Base-by-base conservation (phyloP, 1,140 invertebrate genomes). In the Pygmarrhopalites habei region DNA sequence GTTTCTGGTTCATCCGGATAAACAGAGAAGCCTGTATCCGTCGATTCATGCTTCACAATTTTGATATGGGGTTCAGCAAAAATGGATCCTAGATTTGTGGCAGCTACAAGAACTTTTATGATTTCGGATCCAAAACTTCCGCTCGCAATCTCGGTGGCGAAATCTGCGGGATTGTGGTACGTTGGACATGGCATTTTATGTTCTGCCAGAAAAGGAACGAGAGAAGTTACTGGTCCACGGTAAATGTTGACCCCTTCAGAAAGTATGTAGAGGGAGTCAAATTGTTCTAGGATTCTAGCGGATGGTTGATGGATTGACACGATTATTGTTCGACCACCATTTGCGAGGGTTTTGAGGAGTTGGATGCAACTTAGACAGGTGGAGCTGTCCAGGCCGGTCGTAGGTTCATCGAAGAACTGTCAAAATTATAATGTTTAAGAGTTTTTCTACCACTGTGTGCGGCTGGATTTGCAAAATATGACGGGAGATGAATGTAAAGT, bases 251-350 rank as follows among this genome's bases (percentile, higher is more conserved):
- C 87, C 15, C 93, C 93, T 69, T 92, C 88, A 4, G 89, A 86
- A 66, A 97, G 76, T 71, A 92, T 84, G 73, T 92, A 95, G 35
- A 96, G 76, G 78, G 89, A 83, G 76, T 97, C 93, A 74, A 98
- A 97, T 82, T 91, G 92, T 76, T 95, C 90, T 75, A 97, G 96
- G 17, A 96, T 77, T 69, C 92, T 85, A 2, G 93, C 92, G 65
- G 91, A 93, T 2, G 95, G 94, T 74, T 98, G 95, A 77, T 98
- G 95, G 65, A 97, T 96, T 12, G 93, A 95, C 75, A 92, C 94
- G 56, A 97, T 88, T 56, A 98, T 90, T 1, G 91, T 93, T 66
- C 91, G 82, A 0, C 92, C 92, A 72, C 92, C 90, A 19, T 83
- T 75, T 4, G 92, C 90, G 46, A 98, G 75, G 61, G 84, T 82